Evolutionary conservation across 2,888 invertebrate species (phyloP), one percentile per base, ranked within the genome.

Genomic region (Dione vanillae): DNA sequence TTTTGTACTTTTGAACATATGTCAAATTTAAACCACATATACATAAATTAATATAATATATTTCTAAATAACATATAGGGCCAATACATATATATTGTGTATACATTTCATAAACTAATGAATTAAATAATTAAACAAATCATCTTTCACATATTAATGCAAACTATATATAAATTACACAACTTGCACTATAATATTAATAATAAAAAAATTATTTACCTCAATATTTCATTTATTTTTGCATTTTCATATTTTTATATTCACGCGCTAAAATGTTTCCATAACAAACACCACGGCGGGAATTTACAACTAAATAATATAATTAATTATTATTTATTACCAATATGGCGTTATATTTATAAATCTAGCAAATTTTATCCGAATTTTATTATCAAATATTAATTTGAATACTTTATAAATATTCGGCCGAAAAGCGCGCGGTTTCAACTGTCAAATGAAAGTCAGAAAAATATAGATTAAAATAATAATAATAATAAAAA

Each of bases 341-440:
- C 61, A 61, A 61, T 35, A 45, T 35, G 61, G 61, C 45, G 27
- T 61, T 40, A 27, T 45, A 16, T 16, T 61, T 45, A 61, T 45
- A 43, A 61, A 45, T 45, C n/a, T 45, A 61, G 61, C 61, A 61
- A 56, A 37, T 35, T 41, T n/a, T 45, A 27, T 61, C 11, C 61
- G n/a, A 14, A 37, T 12, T 40, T 8, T 16, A 40, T 14, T 37
- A 2, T 19, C n/a, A 12, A 2, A 58, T 58, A 41, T 58, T 41
- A 41, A 37, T 43, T 59, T 43, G 20, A 43, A 59, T 59, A 61
- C 10, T 27, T 61, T 61, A n/a, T 11, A 27, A 27, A 20, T 43
- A 11, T 5, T 16, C 37, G 12, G 10, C 19, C 16, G 43, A 45
- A 27, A 12, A 61, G 59, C 61, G 27, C 61, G 61, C 61, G 45